phyloP scores from a whole-genome alignment of 2,888 invertebrate species.

The Rotaria sp. region DNA sequence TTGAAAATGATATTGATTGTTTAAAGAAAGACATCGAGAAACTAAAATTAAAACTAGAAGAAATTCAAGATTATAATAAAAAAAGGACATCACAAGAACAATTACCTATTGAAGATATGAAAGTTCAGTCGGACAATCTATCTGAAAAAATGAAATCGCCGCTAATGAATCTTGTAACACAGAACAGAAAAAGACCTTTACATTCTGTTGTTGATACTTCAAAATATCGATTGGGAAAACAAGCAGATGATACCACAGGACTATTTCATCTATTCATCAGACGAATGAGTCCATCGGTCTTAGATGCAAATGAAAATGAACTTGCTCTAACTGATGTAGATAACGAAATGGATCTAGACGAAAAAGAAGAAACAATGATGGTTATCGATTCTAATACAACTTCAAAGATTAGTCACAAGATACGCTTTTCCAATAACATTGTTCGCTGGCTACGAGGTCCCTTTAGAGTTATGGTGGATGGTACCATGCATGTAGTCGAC shows the following conservation, averaged over 20 bases:
- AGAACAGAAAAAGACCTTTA: not conserved
- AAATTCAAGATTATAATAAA: not conserved
- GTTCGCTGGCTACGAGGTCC: not conserved
- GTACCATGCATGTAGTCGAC: not conserved
- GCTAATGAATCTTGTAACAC: not conserved
- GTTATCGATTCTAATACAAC: not conserved
- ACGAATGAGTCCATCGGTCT: not conserved
- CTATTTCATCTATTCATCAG: not conserved
- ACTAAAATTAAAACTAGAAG: not conserved
- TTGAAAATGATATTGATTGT: not conserved
- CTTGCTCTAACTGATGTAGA: not conserved
- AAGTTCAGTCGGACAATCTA: too few relatives aligned
- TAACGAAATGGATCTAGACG: not conserved
- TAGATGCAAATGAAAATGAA: not conserved
- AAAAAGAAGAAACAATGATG: not conserved
- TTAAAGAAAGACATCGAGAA: not conserved
- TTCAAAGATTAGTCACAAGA: not conserved
- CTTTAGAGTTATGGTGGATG: not conserved
- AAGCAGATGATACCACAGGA: not conserved
- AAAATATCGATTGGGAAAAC: not conserved
- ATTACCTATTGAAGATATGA: too few relatives aligned
- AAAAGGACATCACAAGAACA: too few relatives aligned
- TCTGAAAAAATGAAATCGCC: not conserved
- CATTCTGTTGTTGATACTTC: not conserved
- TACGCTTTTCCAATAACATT: not conserved